These are phyloP conservation scores for Delphinus delphis DNA, from an alignment of 2,113 vertebrate genomes.

Conservation along the genomic window DNA sequence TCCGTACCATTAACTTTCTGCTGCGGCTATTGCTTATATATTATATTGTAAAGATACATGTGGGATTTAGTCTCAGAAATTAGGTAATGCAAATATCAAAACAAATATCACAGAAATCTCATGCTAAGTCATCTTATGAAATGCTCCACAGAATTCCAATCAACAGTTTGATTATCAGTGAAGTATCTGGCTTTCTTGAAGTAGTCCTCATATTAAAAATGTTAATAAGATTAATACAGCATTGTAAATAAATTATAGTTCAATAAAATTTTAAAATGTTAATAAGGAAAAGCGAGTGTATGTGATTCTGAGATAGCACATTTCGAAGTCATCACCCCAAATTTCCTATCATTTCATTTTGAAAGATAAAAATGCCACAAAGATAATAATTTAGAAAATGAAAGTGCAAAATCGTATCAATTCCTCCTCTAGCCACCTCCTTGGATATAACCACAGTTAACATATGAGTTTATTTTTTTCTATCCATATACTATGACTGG, in stretches of 20 bases:
- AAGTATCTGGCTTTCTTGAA: neutral
- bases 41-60: neutral
- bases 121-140: neutral
- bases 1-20: neutral
- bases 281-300: neutral
- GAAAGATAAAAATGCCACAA: conserved; percentile 27
- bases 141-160: neutral
- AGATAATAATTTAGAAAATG: conserved; percentile 25
- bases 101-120: neutral
- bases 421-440: neutral
- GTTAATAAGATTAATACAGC: neutral
- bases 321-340: neutral
- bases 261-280: neutral
- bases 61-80: conserved; percentile 4
- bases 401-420: neutral
- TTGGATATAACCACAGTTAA: neutral
- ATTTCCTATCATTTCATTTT: neutral
- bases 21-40: neutral
- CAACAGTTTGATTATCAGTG: neutral
- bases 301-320: neutral
- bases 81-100: neutral
- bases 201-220: neutral
- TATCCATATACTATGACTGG: neutral
- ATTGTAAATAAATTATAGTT: neutral
- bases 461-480: neutral